Base-by-base conservation (phyloP, 1,140 invertebrate genomes). In the Leptonema lineaticorne region DNA sequence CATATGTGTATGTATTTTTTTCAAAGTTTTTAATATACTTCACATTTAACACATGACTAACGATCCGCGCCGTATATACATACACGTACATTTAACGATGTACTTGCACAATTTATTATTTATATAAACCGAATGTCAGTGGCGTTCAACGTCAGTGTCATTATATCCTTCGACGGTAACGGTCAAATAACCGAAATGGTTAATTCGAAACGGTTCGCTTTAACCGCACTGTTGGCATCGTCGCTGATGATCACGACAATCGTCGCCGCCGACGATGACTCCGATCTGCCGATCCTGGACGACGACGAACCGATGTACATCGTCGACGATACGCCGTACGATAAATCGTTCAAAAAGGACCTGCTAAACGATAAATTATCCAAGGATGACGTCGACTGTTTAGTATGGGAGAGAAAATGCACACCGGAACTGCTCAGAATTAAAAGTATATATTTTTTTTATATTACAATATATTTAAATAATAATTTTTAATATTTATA, bases 351-450 rank as follows among this genome's bases (percentile, higher is more conserved):
- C 4, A 53, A 20, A 20, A 41, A 41, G 16, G 37, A 3, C 16
- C 2, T 53, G 4, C 9, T 20, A 20, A 20, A 26, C 18, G 50
- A 30, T 16, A 41, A 64, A 11, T 50, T 64, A 8, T 27, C 50
- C 14, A 64, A 64, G 26, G 22, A 46, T 6, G 62, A 64, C 9
- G 20, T 64, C 27, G 27, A 50, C 16, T 64, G 62, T 33, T 26
- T 64, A 0, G 11, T 64, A 6, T 50, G 33, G 9, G 27, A 64
- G 29, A 27, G 24, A 50, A 48, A 64, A 20, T 64, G 62, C 28
- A 50, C 24, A 8, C 28, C 28, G 22, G 4, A 16, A 22, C 20
- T 64, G 22, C 3, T 27, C 1, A 29, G 26, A 29, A 50, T 64
- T 16, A 64, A 50, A 64, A 26, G 62, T 64, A 26, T 33, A 20